phyloP scores from a whole-genome alignment of 2,113 vertebrate species.

The Corapipo altera region DNA sequence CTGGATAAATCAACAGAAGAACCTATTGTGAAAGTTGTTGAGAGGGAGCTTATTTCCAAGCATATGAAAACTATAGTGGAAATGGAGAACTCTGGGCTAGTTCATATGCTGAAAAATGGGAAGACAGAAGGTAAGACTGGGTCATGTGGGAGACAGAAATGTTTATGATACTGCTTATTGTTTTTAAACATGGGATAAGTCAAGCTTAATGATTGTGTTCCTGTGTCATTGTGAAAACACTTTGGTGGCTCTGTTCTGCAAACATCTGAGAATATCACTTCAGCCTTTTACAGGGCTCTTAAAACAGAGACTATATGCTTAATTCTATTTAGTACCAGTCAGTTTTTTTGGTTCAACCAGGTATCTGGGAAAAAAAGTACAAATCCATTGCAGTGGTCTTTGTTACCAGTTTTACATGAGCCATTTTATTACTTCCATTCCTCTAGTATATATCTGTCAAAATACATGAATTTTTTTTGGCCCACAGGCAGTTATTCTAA shows the following conservation, averaged over 20 bases:
- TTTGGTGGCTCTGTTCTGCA: neutral
- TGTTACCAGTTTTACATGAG: neutral
- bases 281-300: neutral
- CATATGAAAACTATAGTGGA: slow-evolving; percentile 99
- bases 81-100: slow-evolving; percentile 98
- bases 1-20: slow-evolving; percentile 98
- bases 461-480: neutral
- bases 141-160: neutral
- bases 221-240: neutral
- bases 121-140: slow-evolving; percentile 91
- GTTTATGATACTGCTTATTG: neutral
- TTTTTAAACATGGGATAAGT: neutral
- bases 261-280: neutral
- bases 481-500: neutral
- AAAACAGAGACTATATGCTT: neutral
- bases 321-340: neutral
- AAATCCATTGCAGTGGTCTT: neutral
- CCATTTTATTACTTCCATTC: neutral
- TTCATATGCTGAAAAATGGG: slow-evolving; percentile 99
- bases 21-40: slow-evolving; percentile 98
- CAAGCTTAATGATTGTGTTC: neutral
- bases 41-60: slow-evolving; percentile 97
- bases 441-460: neutral
- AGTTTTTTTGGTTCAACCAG: neutral
- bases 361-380: neutral